These are phyloP conservation scores for Typhlomys cinereus DNA, from an alignment of 2,113 vertebrate genomes.

Conservation along the genomic window DNA sequence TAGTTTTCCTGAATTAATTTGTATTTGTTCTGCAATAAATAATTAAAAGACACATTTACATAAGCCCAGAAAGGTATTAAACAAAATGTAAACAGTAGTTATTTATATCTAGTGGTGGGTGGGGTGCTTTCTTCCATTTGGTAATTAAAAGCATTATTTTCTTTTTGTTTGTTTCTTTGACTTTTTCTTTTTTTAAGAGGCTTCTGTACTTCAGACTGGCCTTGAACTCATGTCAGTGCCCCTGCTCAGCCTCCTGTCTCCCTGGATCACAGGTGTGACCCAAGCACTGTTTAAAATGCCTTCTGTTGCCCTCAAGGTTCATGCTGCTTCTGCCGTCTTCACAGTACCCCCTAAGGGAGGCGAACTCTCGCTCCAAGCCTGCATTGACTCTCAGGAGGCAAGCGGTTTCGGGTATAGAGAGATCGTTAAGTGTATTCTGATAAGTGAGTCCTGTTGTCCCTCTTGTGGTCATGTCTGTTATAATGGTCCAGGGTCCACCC, in stretches of 20 bases:
- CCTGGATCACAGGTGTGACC: background rate
- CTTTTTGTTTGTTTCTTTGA: background rate
- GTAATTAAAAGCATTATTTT: background rate
- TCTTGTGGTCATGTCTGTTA: too few relatives aligned
- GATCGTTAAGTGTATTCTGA: accelerated
- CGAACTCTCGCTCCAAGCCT: accelerated
- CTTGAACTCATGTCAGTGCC: background rate
- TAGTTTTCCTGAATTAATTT: conserved; percentile 50
- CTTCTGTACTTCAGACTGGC: background rate
- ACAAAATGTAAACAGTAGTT: conserved; percentile 14
- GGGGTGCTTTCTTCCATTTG: background rate
- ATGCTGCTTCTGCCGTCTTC: background rate
- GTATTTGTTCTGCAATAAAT: conserved; percentile 43
- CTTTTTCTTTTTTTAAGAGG: too few relatives aligned
- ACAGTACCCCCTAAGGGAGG: background rate
- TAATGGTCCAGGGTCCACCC: background rate
- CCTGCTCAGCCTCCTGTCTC: background rate
- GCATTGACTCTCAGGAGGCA: background rate
- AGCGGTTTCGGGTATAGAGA: accelerated
- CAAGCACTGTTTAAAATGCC: too few relatives aligned
- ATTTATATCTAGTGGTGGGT: conserved; percentile 37
- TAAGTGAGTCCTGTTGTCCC: background rate
- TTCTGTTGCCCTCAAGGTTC: background rate
- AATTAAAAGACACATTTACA: conserved; percentile 29
- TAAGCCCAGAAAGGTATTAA: conserved; percentile 12